Evolutionary conservation across 2,113 vertebrate species (phyloP), one percentile per base, ranked within the genome.

Genomic region (Dromaius novaehollandiae): DNA sequence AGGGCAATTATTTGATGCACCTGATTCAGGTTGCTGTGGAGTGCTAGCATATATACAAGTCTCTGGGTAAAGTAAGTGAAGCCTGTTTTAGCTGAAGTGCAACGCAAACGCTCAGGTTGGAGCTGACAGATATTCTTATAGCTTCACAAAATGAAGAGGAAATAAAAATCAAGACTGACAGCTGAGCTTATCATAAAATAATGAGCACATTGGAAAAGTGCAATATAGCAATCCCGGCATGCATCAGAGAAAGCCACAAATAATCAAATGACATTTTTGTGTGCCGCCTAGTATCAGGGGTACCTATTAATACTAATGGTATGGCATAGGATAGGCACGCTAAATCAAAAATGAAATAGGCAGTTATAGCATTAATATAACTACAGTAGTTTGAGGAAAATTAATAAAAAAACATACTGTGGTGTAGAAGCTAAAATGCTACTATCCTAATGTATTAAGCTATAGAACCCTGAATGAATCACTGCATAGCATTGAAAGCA

Each of bases 161-260:
- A 95, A 89, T 24, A 94, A 90, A 83, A 95, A 88, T 44, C 42
- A 60, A 94, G 80, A 73, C 15, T 75, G 91, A 92, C 76, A 96
- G 73, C 73, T 79, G 55, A 95, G 88, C 38, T 86, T 78, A 88
- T 78, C 58, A 42, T 50, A 81, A 83, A 38, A 8, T 68, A 91
- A 94, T 5, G 5, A 94, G 65, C 38, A 56, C 61, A 32, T 18
- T 79, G 89, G 46, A 69, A 88, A 95, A 96, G 51, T 44, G 48
- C 87, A 95, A 36, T 88, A n/a, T 10, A 92, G 22, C 69, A 88
- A 50, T 90, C 56, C 73, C 48, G 0, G 69, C 48, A 26, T 46
- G 76, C 79, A 55, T 34, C 85, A 71, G 76, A 73, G 56, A 90
- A 90, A 93, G 82, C n/a, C 79, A 90, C 75, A 91, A 64, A 83